Evolutionary conservation across 2,797 vertebrate species (phyloP), one percentile per base, ranked within the genome.

Genomic region (Periparus ater): DNA sequence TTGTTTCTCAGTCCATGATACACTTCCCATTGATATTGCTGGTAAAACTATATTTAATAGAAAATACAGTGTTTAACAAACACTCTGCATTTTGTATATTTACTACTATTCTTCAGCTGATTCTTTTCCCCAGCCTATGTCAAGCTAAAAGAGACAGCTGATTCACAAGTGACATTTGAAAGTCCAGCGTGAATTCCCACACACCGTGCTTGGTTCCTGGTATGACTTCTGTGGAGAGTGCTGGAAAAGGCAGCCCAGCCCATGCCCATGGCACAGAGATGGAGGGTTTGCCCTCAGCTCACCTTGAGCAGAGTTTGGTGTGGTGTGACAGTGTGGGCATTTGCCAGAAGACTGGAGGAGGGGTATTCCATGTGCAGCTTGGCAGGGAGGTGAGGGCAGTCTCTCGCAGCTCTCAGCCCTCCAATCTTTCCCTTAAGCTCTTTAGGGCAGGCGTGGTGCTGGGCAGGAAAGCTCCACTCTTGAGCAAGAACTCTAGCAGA

Each of bases 11-110:
- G 44, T 10, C 27, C 13, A 30, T 60, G 40, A 90, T 78, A 65
- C 6, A 51, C 72, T 85, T 94, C 58, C 32, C 85, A 38, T 51
- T 42, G 26, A 75, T 88, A 84, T 1, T 42, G 13, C 22, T 68
- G 53, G 51, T n/a, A 67, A 65, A 92, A 62, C 5, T 48, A 18
- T 57, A 29, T 45, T 77, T 54, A 47, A 19, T 22, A 68, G 61
- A 84, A 78, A 88, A 94, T 20, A n/a, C 1, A 55, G 6, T 23
- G 42, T 91, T 94, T 95, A 91, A 88, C 42, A 94, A 94, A 78
- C 26, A 50, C 9, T 32, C 40, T 60, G 21, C 40, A 61, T 91
- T 91, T 63, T 71, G 32, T 71, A 5, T 76, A 87, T 67, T 91
- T 67, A 38, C 42, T 70, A 13, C 32, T 63, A 19, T 63, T 53